Conservation (phyloP, 2,888 invertebrate species). For the Smittia sp. region DNA sequence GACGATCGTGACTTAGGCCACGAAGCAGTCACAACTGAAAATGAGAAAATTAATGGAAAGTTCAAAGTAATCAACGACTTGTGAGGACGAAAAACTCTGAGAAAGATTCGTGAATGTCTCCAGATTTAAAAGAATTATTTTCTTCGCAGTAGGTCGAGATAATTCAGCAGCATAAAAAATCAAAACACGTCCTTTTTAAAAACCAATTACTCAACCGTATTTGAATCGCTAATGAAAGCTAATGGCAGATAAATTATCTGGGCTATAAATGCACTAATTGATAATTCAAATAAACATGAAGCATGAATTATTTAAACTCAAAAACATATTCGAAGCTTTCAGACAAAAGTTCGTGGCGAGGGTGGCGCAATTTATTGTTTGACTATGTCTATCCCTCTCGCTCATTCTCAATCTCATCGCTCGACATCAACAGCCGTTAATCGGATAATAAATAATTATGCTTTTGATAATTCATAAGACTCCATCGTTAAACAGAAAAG, state of each 20-base stretch:
- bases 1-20: neutral
- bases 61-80: too few relatives aligned
- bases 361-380: neutral
- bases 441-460: neutral
- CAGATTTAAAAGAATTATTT: too few relatives aligned
- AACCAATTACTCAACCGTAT: neutral
- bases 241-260: conserved; percentile 29
- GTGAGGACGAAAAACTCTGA: too few relatives aligned
- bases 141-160: too few relatives aligned
- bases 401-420: neutral
- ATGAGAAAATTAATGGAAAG: too few relatives aligned
- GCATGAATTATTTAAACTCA: neutral
- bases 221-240: conserved; percentile 5
- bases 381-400: neutral
- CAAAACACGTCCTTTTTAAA: conserved; percentile 36
- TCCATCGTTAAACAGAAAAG: neutral
- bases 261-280: conserved; percentile 7
- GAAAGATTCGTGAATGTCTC: too few relatives aligned
- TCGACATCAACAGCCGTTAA: neutral
- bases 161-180: conserved; percentile 4
- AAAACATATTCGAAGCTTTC: neutral
- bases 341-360: neutral
- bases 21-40: too few relatives aligned
- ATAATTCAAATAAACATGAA: conserved; percentile 3
- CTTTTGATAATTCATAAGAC: conserved; percentile 12